Percentiles rank a stretch among this genome's conserved stretches.
Evolutionary conservation across 2,797 vertebrate species (phyloP).

Genomic region (Geotrypetes seraphini): DNA sequence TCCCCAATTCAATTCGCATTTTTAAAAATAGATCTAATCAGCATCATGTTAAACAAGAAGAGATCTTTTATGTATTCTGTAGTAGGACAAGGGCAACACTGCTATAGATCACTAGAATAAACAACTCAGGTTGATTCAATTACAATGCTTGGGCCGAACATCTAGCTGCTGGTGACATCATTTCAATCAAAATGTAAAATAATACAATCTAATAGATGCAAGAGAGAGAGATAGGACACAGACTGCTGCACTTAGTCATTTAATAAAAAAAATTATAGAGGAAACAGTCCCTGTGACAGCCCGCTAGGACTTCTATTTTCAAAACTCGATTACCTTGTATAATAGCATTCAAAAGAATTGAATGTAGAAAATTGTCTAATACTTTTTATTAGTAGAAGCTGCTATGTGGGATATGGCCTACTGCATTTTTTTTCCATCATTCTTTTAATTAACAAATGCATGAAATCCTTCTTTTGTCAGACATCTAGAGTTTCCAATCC

Average conservation of each 20-base stretch:
- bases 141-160: conserved; percentile 77
- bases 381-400: conserved; percentile 57
- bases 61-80: conserved; percentile 88
- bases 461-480: conserved; percentile 57
- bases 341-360: conserved; percentile 75
- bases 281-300: conserved; percentile 69
- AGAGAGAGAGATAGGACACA: conserved; percentile 88
- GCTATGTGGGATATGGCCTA: conserved; percentile 47
- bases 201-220: conserved; percentile 92
- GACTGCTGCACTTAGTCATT: conserved; percentile 88
- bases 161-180: conserved; percentile 95
- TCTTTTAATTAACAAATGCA: conserved; percentile 85
- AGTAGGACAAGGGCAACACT: conserved; percentile 81
- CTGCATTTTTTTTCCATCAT: conserved; percentile 57
- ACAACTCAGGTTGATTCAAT: conserved; percentile 93
- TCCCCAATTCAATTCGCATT: conserved; percentile 41
- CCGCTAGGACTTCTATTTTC: conserved; percentile 76
- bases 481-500: conserved; percentile 10
- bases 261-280: conserved; percentile 70
- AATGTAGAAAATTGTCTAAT: conserved; percentile 71
- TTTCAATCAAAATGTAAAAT: conserved; percentile 99
- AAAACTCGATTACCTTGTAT: conserved; percentile 84
- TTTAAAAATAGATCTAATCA: conserved; percentile 89
- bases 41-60: conserved; percentile 83
- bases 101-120: conserved; percentile 91